Evolutionary conservation across 2,113 vertebrate species (phyloP), one percentile per base, ranked within the genome.

Genomic region (Seriola quinqueradiata): DNA sequence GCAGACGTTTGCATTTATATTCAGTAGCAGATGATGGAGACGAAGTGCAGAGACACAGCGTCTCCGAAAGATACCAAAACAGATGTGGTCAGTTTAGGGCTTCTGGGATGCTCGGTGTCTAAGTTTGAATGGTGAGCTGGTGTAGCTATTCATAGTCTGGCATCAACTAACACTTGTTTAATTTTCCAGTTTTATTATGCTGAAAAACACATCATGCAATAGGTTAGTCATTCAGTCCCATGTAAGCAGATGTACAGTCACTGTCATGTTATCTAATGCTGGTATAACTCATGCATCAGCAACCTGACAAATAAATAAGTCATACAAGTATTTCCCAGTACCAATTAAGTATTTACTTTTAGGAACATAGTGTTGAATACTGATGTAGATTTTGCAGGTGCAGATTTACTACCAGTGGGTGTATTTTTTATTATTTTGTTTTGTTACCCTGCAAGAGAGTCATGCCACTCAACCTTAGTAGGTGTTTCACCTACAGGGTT

Each of bases 401-500:
- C 63, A 78, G 80, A 74, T 34, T 58, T 5, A 44, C 23, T 64
- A 38, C 5, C 34, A 64, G 48, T 50, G 42, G 84, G 69, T 82
- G 28, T 73, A 64, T 82, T 79, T 83, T 78, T 59, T 69, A 74
- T 54, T 87, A 52, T 83, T 83, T 80, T 80, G 77, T 85, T 73
- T 83, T 88, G 32, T 77, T 90, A 50, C 79, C 65, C 57, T 84
- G 71, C 82, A 68, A 87, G 84, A 76, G 73, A 89, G 74, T 75
- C 72, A 54, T 83, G 81, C 85, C 81, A 89, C 79, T 94, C 79
- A 90, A 78, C 87, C 87, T 84, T 59, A 79, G 93, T 86, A 90
- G 90, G 89, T 87, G 86, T 92, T 89, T 94, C 82, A 92, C 90
- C 90, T 80, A 78, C 91, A 93, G 92, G 89, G 88, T 83, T 93